These are phyloP conservation scores for Bovichtus diacanthus DNA, from an alignment of 2,797 vertebrate species.

Conservation along the genomic window DNA sequence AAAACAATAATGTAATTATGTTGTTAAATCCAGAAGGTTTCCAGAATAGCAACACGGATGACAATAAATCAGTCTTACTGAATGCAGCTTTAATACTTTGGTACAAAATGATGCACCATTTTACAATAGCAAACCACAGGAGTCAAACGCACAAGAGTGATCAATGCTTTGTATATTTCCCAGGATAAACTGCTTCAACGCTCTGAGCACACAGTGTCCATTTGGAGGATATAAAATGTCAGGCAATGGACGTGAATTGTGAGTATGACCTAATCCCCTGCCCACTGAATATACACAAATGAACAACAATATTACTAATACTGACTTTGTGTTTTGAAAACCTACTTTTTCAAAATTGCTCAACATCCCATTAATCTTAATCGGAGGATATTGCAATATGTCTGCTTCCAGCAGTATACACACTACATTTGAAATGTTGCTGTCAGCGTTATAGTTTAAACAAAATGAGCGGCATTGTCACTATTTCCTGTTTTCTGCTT, in stretches of 20 bases:
- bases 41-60: slow-evolving; percentile 34
- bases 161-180: slow-evolving; percentile 78
- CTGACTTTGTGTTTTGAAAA: slow-evolving; percentile 65
- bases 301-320: slow-evolving; percentile 56
- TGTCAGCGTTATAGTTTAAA: slow-evolving; percentile 19
- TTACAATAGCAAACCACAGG: slow-evolving; percentile 42
- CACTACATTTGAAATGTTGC: slow-evolving; percentile 17
- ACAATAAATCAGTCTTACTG: slow-evolving; percentile 20
- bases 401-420: slow-evolving; percentile 29
- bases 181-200: slow-evolving; percentile 99
- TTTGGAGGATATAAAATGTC: slow-evolving; percentile 99
- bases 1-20: slow-evolving; percentile 48
- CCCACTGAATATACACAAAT: slow-evolving; percentile 53
- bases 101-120: slow-evolving; percentile 34
- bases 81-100: slow-evolving; percentile 31
- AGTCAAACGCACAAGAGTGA: slow-evolving; percentile 58
- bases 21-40: slow-evolving; percentile 33
- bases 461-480: slow-evolving; percentile 27
- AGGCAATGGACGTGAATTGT: slow-evolving; percentile 99
- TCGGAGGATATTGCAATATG: slow-evolving; percentile 49
- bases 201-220: slow-evolving; percentile 97
- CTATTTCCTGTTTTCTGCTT: slow-evolving; percentile 60
- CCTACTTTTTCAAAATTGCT: slow-evolving; percentile 54
- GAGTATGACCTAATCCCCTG: slow-evolving; percentile 83
- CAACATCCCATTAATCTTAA: slow-evolving; percentile 52